Base-by-base conservation (phyloP, 2,113 vertebrate species). In the Xiphophorus maculatus region DNA sequence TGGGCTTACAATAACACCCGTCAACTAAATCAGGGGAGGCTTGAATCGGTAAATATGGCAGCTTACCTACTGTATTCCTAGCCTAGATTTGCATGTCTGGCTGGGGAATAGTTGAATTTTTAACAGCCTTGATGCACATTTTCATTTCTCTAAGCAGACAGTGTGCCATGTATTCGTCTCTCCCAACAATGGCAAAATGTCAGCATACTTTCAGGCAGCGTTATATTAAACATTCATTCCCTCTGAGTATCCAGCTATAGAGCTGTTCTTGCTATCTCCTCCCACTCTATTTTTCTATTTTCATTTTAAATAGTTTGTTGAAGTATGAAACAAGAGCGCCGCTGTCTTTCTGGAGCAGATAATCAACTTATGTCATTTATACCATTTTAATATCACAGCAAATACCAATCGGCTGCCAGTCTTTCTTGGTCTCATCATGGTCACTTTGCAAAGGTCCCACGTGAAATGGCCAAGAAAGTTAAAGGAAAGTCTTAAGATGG, bases 141-240 rank as follows among this genome's bases (percentile, higher is more conserved):
- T 93, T 82, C 84, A 77, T 91, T 88, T 87, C 79, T 86, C 71
- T 73, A 58, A 17, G 83, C 85, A 87, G 91, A 93, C 89, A 84
- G 75, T 81, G 83, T 87, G 80, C 87, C 90, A 67, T 91, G 90
- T 93, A 88, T 86, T 90, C 89, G 78, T 88, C 89, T 88, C 74
- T 81, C 71, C 80, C 85, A 91, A 93, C 92, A 93, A 92, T 91
- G 90, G 90, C 17, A 71, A 90, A 93, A 93, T 93, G 93, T 93
- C 91, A 91, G 87, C 79, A 80, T 84, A 92, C 90, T 93, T 90
- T 89, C 81, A 90, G 89, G 76, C 90, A 81, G 87, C 79, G 85
- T 89, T 92, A 90, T 92, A 93, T 93, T 89, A 93, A 93, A 91
- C 91, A 92, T 93, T 81, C 85, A 76, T 84, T 83, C 68, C 79